Evolutionary conservation across 2,888 invertebrate genomes (phyloP), one percentile per base, ranked within the genome.

Genomic region (Harpalus rufipes): DNA sequence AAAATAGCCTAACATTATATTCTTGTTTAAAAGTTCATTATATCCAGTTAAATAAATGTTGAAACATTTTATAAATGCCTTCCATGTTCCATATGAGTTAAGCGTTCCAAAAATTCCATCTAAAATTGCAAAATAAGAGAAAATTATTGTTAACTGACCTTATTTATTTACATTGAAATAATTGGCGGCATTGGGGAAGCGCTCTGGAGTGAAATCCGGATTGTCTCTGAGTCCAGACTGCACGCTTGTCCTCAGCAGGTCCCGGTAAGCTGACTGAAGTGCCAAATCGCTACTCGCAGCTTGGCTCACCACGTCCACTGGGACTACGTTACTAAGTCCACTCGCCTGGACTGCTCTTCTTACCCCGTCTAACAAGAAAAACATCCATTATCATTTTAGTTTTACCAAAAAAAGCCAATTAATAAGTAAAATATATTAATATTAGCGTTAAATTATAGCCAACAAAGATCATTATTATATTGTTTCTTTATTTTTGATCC

Each of bases 241-340:
- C 10, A 94, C 91, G 14, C 91, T 90, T 10, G 90, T 89, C 39
- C 91, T 90, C 25, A 93, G 89, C 86, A 93, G 91, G 86, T 91
- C 92, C 85, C 92, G 91, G 87, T 93, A 93, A 1, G 93, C 93
- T 8, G 90, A 88, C 86, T 93, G 93, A 18, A 94, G 90, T 59
- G 91, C 90, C 1, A 91, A 85, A 86, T 93, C 92, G 32, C 90
- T 90, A 0, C 92, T 91, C 0, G 93, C 92, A 18, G 92, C 92
- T 85, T 91, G 90, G 0, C 91, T 90, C 41, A 93, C 90, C 58
- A 91, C 90, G 16, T 93, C 93, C 81, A 93, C 86, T 0, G 91
- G 90, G 5, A 90, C 90, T 16, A 88, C 90, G 8, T 92, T 90
- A 16, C 92, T 89, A n/a, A 93, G 91, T 16, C 93, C 93, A 4